Base-by-base conservation (phyloP, 2,113 vertebrate species). In the Ceratotherium simum region DNA sequence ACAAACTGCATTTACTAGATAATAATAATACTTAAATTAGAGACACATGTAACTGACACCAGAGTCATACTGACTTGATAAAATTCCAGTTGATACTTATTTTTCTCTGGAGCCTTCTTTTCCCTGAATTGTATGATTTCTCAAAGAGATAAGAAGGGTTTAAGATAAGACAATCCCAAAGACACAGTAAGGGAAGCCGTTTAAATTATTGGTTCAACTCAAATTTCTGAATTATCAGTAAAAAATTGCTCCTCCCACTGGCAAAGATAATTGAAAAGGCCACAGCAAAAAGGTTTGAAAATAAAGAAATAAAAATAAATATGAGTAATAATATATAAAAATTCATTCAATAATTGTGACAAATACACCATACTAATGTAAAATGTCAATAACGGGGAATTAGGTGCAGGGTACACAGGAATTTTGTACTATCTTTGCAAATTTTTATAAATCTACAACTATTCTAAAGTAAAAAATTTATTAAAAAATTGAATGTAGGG, bases 11-110 rank as follows among this genome's bases (percentile, higher is more conserved):
- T 27, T 96, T 72, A 69, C 17, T 58, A 62, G 17, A n/a, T 51
- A 91, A 64, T 78, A 64, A 76, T 51, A 86, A 20, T 39, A 78
- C 65, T 60, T 78, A 92, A 85, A 88, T 85, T 72, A 85, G 92
- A 92, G 31, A 56, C 13, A 95, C 33, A 91, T 33, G 78, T 76
- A 95, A 73, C 18, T 83, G 31, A 87, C 56, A 72, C 13, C 12
- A 88, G 33, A n/a, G n/a, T 46, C 48, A 58, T 21, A 89, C 18
- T 29, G 56, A 84, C 54, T 60, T 91, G 73, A 73, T 73, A 64
- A 94, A 91, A 88, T 62, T 8, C 48, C 54, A 94, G 23, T 17
- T 95, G 33, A 33, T 96, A 70, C 17, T 83, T 81, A 17, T 82
- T 79, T 83, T 70, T 83, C 76, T 91, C 42, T 84, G 2, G 1